Evolutionary conservation across 2,888 invertebrate species (phyloP).

Genomic region (Drosophila mulleri): DNA sequence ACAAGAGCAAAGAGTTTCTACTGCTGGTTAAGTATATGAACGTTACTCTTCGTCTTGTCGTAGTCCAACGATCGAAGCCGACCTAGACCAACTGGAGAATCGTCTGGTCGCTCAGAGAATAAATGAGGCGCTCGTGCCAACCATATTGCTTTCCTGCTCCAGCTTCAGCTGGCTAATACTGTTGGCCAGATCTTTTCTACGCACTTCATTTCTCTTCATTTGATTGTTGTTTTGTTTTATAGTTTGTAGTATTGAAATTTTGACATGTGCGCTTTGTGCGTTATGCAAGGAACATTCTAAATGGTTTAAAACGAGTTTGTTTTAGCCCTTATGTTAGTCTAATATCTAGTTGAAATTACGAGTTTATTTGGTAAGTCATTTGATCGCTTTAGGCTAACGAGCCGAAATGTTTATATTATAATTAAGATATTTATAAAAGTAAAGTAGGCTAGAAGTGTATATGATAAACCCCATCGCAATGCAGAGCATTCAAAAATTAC

Average conservation of each 20-base stretch:
- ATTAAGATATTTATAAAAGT: neutral
- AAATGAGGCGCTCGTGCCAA: conserved; percentile 14
- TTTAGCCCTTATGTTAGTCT: neutral
- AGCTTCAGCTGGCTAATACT: conserved; percentile 5
- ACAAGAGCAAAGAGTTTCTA: conserved; percentile 29
- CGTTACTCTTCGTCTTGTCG: conserved; percentile 24
- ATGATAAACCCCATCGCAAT: conserved; percentile 1
- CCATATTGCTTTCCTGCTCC: neutral
- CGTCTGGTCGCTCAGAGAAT: conserved; percentile 15
- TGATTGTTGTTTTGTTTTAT: neutral
- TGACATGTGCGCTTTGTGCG: neutral
- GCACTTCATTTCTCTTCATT: conserved; percentile 8
- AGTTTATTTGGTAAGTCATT: conserved; percentile 6
- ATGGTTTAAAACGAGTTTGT: conserved; percentile 26
- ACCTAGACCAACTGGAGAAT: conserved; percentile 13
- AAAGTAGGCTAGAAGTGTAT: neutral
- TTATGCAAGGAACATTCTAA: neutral
- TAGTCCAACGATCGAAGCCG: neutral
- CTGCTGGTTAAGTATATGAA: conserved; percentile 22
- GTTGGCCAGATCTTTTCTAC: neutral
- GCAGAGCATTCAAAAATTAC: neutral
- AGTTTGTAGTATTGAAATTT: neutral
- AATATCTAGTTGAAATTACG: conserved; percentile 15
- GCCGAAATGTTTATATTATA: conserved; percentile 8
- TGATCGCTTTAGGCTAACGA: conserved; percentile 25